These are phyloP conservation scores for Geococcyx californianus DNA, from an alignment of 2,113 vertebrate species.

Conservation along the genomic window DNA sequence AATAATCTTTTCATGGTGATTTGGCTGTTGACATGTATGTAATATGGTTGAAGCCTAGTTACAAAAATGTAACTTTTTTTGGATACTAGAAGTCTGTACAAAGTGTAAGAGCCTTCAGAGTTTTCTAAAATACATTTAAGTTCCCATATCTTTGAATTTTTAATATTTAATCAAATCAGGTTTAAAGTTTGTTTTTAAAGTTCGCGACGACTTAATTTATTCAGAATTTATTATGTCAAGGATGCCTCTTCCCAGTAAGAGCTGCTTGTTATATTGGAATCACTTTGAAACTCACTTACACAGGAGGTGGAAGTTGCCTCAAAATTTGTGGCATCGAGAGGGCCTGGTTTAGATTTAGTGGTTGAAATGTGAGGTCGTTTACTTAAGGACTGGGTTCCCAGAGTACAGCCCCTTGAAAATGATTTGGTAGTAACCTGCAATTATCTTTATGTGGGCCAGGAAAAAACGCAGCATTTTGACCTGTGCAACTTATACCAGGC, in stretches of 20 bases:
- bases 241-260: background rate
- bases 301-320: background rate
- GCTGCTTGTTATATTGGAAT: background rate
- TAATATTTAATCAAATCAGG: background rate
- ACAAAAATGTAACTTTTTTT: fast-evolving
- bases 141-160: background rate
- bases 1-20: background rate
- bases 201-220: background rate
- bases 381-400: background rate
- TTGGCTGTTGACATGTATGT: background rate
- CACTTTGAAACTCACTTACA: background rate
- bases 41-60: background rate
- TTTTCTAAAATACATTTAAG: background rate
- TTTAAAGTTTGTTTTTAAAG: background rate
- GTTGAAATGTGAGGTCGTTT: background rate
- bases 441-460: background rate
- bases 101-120: background rate
- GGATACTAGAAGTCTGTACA: background rate
- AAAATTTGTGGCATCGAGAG: background rate
- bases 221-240: background rate
- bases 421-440: background rate
- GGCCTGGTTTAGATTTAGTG: background rate
- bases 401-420: background rate
- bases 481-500: background rate
- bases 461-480: background rate